Evolutionary conservation across 1,140 invertebrate genomes (phyloP).

Genomic region (Tyrophagus putrescentiae): DNA sequence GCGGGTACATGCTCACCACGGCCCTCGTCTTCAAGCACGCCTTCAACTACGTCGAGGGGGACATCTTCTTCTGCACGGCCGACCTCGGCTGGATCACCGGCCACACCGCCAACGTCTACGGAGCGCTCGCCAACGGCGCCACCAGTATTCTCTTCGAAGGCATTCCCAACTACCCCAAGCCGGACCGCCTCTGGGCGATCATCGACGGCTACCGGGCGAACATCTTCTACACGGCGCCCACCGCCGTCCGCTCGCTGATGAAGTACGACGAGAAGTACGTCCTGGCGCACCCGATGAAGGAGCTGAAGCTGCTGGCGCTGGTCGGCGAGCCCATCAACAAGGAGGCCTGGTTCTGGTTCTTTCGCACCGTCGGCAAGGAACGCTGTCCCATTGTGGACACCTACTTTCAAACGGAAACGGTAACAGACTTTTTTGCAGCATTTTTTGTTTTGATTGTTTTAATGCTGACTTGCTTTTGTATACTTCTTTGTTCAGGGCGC

Average conservation of each 20-base stretch:
- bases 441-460: not conserved
- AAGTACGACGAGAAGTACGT: constrained; percentile 51
- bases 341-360: constrained; percentile 95
- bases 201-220: constrained; percentile 85
- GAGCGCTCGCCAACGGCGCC: constrained; percentile 78
- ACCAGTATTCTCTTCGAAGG: constrained; percentile 78
- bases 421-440: constrained; percentile 7
- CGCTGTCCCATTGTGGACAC: constrained; percentile 80
- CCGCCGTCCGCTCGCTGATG: constrained; percentile 88
- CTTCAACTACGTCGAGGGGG: constrained; percentile 78
- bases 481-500: constrained; percentile 66
- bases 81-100: constrained; percentile 97
- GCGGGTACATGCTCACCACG: constrained; percentile 79
- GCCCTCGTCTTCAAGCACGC: constrained; percentile 79
- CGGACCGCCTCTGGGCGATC: constrained; percentile 72
- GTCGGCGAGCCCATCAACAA: constrained; percentile 95
- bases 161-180: constrained; percentile 64
- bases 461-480: constrained; percentile 58
- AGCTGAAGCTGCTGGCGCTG: constrained; percentile 68
- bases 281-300: constrained; percentile 34
- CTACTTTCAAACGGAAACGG: constrained; percentile 98
- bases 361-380: constrained; percentile 58
- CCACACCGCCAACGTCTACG: constrained; percentile 89
- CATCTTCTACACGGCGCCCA: constrained; percentile 97
- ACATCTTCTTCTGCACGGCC: constrained; percentile 93